Percentiles rank a stretch among this genome's conserved stretches.
Conservation (phyloP, 2,888 invertebrate genomes). For the Eledona agricola region DNA sequence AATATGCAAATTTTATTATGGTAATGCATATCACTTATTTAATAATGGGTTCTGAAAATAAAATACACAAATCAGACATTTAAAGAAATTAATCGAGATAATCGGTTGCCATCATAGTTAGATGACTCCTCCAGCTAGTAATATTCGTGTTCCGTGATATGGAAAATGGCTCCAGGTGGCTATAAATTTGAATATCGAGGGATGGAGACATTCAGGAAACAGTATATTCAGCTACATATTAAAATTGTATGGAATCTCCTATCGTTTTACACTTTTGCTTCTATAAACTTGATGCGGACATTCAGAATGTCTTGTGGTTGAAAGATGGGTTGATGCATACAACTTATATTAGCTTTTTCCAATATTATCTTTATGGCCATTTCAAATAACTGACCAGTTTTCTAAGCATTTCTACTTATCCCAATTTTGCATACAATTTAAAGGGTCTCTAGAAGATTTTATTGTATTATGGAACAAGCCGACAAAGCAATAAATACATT, state of each 20-base stretch:
- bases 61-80: constrained; percentile 36
- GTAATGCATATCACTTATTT: too few relatives aligned
- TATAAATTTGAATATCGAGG: too few relatives aligned
- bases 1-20: too few relatives aligned
- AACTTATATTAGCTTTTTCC: constrained; percentile 13
- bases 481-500: too few relatives aligned
- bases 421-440: constrained; percentile 2
- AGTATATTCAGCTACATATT: too few relatives aligned
- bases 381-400: constrained; percentile 4
- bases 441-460: too few relatives aligned
- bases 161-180: constrained; percentile 36
- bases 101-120: constrained; percentile 38
- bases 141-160: constrained; percentile 36
- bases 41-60: too few relatives aligned
- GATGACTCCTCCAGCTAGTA: constrained; percentile 36
- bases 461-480: constrained; percentile 1
- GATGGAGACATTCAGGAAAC: too few relatives aligned
- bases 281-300: not conserved
- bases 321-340: not conserved
- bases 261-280: too few relatives aligned
- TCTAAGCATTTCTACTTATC: constrained; percentile 8
- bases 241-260: too few relatives aligned
- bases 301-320: constrained; percentile 3
- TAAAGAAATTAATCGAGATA: constrained; percentile 41
- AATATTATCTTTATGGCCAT: constrained; percentile 4